Evolutionary conservation across 64 coral and sea anemone species (phyloP).

Genomic region (Cladopsammia gracilis): DNA sequence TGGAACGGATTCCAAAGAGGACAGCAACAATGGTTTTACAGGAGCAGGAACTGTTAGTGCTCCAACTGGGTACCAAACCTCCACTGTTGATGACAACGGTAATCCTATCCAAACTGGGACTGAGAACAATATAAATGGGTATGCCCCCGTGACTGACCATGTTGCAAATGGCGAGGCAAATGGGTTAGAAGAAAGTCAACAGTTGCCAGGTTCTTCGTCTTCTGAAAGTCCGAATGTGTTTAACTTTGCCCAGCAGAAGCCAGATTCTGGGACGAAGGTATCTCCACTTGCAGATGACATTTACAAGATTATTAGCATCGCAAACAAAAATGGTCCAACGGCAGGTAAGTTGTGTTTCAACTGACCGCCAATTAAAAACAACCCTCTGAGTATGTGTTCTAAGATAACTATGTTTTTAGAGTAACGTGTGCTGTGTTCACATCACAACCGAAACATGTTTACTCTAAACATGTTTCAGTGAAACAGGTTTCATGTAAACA

Average conservation of each 20-base stretch:
- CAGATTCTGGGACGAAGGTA: background rate
- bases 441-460: too few relatives aligned
- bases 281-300: constrained; percentile 17
- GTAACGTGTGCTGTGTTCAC: too few relatives aligned
- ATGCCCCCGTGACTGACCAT: background rate
- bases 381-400: background rate
- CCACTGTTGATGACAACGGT: constrained; percentile 23
- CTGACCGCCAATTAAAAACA: background rate
- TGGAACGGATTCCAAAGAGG: background rate
- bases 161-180: background rate
- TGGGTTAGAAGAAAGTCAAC: constrained; percentile 8
- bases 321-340: constrained; percentile 31
- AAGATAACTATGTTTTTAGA: background rate
- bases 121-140: background rate
- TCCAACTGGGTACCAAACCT: constrained; percentile 8
- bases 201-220: background rate
- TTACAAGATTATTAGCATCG: constrained; percentile 19
- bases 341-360: background rate
- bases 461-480: too few relatives aligned
- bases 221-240: background rate
- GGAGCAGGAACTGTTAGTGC: constrained; percentile 19
- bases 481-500: too few relatives aligned
- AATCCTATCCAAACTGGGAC: background rate
- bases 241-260: background rate
- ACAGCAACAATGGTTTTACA: constrained; percentile 9